Percentiles rank a stretch among this genome's conserved stretches.
These are phyloP conservation scores for Aspidoscelis tigris DNA, from an alignment of 2,113 vertebrate genomes.

Conservation along the genomic window DNA sequence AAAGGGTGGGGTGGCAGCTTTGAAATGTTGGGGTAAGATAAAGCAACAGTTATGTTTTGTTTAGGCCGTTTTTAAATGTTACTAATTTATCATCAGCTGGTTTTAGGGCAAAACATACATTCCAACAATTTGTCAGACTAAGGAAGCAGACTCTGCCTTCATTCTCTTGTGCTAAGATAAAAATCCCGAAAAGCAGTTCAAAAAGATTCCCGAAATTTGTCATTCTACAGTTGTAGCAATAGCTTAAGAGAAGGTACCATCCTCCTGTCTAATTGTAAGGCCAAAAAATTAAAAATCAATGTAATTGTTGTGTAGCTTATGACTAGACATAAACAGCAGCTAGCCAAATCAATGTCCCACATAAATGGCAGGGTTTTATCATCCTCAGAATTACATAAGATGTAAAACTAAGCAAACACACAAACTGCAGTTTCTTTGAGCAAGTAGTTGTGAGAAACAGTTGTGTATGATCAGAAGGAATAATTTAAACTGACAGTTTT, in stretches of 20 bases:
- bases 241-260: slow-evolving; percentile 19
- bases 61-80: not conserved
- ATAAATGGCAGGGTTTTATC: not conserved
- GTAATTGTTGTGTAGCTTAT: not conserved
- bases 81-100: slow-evolving; percentile 30
- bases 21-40: not conserved
- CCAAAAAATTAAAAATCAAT: slow-evolving; percentile 14
- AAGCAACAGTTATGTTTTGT: not conserved
- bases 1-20: too few species aligned
- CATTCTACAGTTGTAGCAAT: not conserved
- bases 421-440: not conserved
- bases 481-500: not conserved
- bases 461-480: not conserved
- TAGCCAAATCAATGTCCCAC: not conserved
- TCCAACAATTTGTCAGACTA: slow-evolving; percentile 39
- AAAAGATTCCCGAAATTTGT: not conserved
- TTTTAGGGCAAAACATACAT: slow-evolving; percentile 32
- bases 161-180: slow-evolving; percentile 20
- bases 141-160: slow-evolving; percentile 37
- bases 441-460: not conserved
- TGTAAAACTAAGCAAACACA: not conserved
- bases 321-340: not conserved
- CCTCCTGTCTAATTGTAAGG: not conserved
- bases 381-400: slow-evolving; percentile 18
- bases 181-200: slow-evolving; percentile 27